Conservation (phyloP, 2,888 invertebrate species). For the Heteropelma amictum region DNA sequence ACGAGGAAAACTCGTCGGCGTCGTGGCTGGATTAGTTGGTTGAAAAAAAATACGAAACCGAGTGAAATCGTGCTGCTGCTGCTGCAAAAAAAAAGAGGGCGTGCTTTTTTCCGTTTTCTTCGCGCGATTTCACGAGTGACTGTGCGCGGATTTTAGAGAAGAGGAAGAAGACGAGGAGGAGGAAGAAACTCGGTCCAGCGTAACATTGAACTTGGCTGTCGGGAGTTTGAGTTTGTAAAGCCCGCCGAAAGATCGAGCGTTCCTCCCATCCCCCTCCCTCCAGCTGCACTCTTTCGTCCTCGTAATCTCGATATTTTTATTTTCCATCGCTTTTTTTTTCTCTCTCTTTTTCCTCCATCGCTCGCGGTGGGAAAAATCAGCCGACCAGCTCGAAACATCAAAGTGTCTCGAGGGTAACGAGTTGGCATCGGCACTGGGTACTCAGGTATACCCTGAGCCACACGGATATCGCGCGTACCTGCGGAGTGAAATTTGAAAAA, state of each 20-base stretch:
- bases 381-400: too few species aligned
- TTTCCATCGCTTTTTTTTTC: too few species aligned
- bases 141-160: too few species aligned
- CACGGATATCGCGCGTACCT: slow-evolving; percentile 28
- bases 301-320: not conserved
- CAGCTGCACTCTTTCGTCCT: not conserved
- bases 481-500: too few species aligned
- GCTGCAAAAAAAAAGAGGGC: slow-evolving; percentile 13
- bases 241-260: slow-evolving; percentile 15
- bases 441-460: slow-evolving; percentile 12
- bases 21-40: slow-evolving; percentile 14
- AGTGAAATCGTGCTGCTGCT: not conserved
- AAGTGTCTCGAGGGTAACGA: not conserved
- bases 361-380: too few species aligned
- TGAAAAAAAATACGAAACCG: not conserved
- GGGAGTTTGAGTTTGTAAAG: slow-evolving; percentile 1
- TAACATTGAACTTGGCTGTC: slow-evolving; percentile 35
- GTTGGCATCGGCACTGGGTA: not conserved
- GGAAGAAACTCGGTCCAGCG: slow-evolving; percentile 11
- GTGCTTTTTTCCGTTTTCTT: not conserved
- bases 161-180: too few species aligned
- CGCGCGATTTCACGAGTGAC: slow-evolving; percentile 2
- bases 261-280: not conserved
- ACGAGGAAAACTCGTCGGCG: not conserved
- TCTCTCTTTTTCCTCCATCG: too few species aligned